Evolutionary conservation across 2,797 vertebrate species (phyloP).

Genomic region (Phataginus tricuspis): DNA sequence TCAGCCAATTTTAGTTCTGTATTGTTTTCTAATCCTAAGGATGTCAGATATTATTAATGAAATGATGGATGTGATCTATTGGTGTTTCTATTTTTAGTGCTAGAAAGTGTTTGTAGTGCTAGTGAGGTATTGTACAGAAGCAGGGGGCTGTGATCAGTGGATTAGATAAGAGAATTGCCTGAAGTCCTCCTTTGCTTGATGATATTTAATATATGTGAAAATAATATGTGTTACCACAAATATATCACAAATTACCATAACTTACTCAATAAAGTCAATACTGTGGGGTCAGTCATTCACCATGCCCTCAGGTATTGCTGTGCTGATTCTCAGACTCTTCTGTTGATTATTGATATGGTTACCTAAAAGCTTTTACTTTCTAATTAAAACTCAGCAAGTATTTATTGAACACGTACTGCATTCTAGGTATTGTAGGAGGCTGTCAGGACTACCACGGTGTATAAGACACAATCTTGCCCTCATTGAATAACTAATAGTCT

Average conservation of each 20-base stretch:
- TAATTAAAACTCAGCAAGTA: not conserved
- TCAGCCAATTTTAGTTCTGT: not conserved
- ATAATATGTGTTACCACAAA: not conserved
- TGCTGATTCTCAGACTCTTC: not conserved
- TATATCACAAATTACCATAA: not conserved
- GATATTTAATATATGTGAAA: not conserved
- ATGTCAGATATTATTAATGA: not conserved
- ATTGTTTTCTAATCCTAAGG: not conserved
- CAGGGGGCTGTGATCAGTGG: not conserved
- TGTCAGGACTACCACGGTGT: not conserved
- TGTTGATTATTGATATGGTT: not conserved
- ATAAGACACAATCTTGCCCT: not conserved
- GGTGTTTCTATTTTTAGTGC: slow-evolving; percentile 13
- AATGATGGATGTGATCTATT: not conserved
- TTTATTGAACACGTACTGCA: not conserved
- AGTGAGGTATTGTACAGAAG: not conserved
- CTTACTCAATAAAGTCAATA: not conserved
- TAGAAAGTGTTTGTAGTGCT: not conserved
- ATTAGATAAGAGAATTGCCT: not conserved
- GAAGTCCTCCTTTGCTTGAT: not conserved
- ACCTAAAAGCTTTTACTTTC: not conserved
- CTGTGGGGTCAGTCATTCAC: not conserved
- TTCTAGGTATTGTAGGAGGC: not conserved
- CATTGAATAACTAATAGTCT: not conserved
- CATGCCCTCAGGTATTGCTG: not conserved